Conservation (phyloP, 1,140 invertebrate species). For the Cydia pomonella region DNA sequence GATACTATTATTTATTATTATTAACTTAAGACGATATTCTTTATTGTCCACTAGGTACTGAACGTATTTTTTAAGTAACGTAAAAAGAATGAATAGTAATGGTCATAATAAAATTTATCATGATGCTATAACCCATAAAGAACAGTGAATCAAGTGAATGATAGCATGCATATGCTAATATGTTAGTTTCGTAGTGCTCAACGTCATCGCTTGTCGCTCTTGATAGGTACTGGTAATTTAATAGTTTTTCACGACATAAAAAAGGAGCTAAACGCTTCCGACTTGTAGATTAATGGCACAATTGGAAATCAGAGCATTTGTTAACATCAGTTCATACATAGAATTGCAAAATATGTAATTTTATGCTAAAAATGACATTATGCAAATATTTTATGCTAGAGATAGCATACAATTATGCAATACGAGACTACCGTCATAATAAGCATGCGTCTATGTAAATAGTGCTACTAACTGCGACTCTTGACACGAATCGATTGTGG, state of each 20-base stretch:
- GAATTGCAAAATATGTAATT: background rate
- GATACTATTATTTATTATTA: too few relatives aligned
- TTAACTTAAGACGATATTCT: too few relatives aligned
- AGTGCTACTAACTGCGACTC: background rate
- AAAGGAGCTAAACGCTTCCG: background rate
- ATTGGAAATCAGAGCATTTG: background rate
- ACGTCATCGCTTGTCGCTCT: constrained; percentile 10
- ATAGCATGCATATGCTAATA: background rate
- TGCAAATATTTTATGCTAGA: background rate
- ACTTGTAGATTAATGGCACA: background rate
- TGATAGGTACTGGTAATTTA: background rate
- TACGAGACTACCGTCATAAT: constrained; percentile 6
- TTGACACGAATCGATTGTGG: constrained; percentile 21
- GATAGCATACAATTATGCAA: constrained; percentile 23
- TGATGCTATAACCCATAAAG: background rate
- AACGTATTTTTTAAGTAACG: too few relatives aligned
- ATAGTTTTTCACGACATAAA: background rate
- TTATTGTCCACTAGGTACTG: too few relatives aligned
- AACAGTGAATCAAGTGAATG: background rate
- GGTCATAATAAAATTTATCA: background rate
- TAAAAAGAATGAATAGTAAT: too few relatives aligned
- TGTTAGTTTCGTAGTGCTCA: background rate
- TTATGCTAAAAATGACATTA: background rate
- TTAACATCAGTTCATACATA: background rate
- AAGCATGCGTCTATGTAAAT: background rate